These are phyloP conservation scores for Luffia ferchaultella DNA, from an alignment of 2,888 invertebrate genomes.

Conservation along the genomic window DNA sequence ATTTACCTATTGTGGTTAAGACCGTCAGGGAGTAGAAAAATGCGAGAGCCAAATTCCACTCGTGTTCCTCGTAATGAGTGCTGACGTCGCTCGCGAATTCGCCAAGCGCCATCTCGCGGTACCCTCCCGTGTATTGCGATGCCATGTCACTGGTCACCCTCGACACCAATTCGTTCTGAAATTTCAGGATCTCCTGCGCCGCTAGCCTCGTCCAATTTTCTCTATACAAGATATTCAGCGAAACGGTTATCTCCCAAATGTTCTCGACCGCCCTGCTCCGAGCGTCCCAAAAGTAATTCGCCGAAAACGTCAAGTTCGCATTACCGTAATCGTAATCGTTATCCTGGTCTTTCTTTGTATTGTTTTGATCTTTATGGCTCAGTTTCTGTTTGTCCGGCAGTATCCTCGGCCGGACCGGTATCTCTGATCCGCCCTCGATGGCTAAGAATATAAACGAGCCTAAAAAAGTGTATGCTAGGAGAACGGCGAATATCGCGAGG, in stretches of 20 bases:
- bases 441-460: slow-evolving; percentile 86
- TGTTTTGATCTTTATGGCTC: slow-evolving; percentile 52
- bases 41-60: slow-evolving; percentile 90
- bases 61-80: slow-evolving; percentile 69
- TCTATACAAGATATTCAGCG: slow-evolving; percentile 86
- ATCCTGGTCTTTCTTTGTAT: slow-evolving; percentile 41
- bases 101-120: slow-evolving; percentile 59
- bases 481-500: slow-evolving; percentile 80
- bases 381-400: slow-evolving; percentile 58
- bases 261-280: slow-evolving; percentile 77
- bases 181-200: slow-evolving; percentile 78
- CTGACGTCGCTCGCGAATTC: slow-evolving; percentile 45
- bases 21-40: slow-evolving; percentile 96
- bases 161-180: slow-evolving; percentile 84
- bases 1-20: slow-evolving; percentile 89
- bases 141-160: slow-evolving; percentile 81
- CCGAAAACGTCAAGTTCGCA: slow-evolving; percentile 41
- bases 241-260: slow-evolving; percentile 91
- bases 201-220: slow-evolving; percentile 90
- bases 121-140: slow-evolving; percentile 60
- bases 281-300: slow-evolving; percentile 60
- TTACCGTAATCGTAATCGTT: slow-evolving; percentile 41
- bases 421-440: slow-evolving; percentile 76
- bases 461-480: slow-evolving; percentile 80
- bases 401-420: slow-evolving; percentile 56